phyloP scores from a whole-genome alignment of 2,113 vertebrate genomes.

The Lamprotornis superbus region DNA sequence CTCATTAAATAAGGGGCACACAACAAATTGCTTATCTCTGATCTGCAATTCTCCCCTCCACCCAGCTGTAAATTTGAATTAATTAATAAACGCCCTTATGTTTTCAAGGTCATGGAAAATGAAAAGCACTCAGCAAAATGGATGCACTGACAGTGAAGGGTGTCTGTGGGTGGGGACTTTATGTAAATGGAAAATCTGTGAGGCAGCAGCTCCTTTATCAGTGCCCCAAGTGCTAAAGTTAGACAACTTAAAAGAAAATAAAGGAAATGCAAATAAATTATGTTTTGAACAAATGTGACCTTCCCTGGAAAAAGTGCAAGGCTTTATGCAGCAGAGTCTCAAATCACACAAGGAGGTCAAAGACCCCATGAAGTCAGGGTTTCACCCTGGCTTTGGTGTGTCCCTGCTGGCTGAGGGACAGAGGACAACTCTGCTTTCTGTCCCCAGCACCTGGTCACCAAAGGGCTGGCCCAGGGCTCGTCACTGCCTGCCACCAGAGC shows the following conservation, averaged over 20 bases:
- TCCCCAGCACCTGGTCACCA: background rate
- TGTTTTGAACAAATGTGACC: background rate
- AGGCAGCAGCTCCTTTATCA: conserved; percentile 33
- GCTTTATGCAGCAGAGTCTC: background rate
- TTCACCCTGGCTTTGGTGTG: background rate
- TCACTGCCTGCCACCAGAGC: background rate
- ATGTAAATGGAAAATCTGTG: background rate
- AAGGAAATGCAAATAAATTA: background rate
- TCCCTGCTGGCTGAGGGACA: background rate
- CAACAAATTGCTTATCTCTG: conserved; percentile 12
- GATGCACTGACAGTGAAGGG: conserved; percentile 13
- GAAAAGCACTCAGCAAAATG: conserved; percentile 35
- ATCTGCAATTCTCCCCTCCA: conserved; percentile 52
- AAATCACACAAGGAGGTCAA: background rate
- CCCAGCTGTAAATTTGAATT: conserved; percentile 54
- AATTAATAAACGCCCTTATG: conserved; percentile 33
- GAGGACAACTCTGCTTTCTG: background rate
- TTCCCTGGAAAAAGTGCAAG: background rate
- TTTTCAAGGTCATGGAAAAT: conserved; percentile 61
- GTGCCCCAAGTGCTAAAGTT: background rate
- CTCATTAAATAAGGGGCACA: conserved; percentile 35
- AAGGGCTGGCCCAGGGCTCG: background rate
- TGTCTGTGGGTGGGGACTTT: background rate
- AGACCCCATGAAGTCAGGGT: background rate
- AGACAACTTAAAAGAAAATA: background rate